Conservation (phyloP, 1,140 invertebrate species). For the Scaptodrosophila lebanonensis region DNA sequence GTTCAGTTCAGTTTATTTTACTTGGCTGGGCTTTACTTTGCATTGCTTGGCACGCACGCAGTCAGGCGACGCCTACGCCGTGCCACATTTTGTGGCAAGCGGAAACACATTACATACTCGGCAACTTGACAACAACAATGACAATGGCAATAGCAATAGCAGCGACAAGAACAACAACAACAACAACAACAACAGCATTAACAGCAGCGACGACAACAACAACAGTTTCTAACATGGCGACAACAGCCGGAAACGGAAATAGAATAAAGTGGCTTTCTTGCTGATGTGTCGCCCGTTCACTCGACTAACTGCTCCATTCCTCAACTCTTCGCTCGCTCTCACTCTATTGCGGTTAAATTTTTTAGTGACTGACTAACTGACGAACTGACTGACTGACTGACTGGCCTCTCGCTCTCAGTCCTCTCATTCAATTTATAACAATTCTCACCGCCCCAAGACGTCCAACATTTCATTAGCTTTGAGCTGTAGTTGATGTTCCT, state of each 20-base stretch:
- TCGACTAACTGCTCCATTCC: conserved; percentile 1
- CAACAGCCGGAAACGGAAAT: conserved; percentile 70
- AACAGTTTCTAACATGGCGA: conserved; percentile 29
- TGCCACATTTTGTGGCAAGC: conserved; percentile 62
- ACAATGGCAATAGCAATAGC: conserved; percentile 4
- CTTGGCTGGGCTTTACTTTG: conserved; percentile 26
- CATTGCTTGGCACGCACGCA: conserved; percentile 52
- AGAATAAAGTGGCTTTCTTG: conserved; percentile 70
- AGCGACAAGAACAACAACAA: conserved; percentile 1
- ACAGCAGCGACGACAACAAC: not conserved
- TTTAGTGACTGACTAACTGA: conserved; percentile 29
- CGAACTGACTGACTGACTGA: conserved; percentile 25
- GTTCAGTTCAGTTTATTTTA: conserved; percentile 25
- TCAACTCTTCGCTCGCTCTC: not conserved
- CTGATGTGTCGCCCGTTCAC: conserved; percentile 43
- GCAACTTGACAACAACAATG: conserved; percentile 53
- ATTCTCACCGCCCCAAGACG: conserved; percentile 35
- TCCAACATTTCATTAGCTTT: conserved; percentile 60
- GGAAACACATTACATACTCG: conserved; percentile 72
- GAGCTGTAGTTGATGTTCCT: conserved; percentile 33
- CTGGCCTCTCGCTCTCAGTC: conserved; percentile 1
- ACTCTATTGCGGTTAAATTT: conserved; percentile 25
- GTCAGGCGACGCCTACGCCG: conserved; percentile 19
- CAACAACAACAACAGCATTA: conserved; percentile 13
- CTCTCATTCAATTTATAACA: conserved; percentile 50